Evolutionary conservation across 2,888 invertebrate species (phyloP), one percentile per base, ranked within the genome.

Genomic region (Pandemis cinnamomeana): DNA sequence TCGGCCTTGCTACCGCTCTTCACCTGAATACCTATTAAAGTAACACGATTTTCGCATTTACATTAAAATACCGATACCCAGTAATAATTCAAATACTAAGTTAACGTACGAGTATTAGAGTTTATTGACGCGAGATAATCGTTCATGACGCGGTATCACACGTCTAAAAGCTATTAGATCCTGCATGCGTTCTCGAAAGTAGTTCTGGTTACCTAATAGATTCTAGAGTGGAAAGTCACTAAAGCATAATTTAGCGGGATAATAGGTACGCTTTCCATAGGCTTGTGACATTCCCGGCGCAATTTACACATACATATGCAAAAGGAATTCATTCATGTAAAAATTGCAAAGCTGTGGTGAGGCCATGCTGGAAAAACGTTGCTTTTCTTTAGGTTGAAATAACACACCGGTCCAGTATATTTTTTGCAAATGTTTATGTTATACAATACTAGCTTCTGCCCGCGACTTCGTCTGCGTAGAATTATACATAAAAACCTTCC

Each of bases 91-190:
- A 15, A 20, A 8, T 55, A 6, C 53, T 55, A 55, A 55, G 53
- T 55, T 20, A 55, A 55, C 20, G 53, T 55, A 7, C 20, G 8
- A 36, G 27, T 2, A 61, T 69, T 69, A 41, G 69, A 69, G 15
- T 69, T 41, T 48, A 69, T 61, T 58, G 36, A 48, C 20, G 15
- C 11, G 15, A 11, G 15, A 27, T 58, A 60, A 46, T 46, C 68
- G 60, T 70, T 62, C 42, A 70, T 42, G 41, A 61, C 20, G 42
- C 42, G 41, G 15, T 48, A 48, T 62, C 20, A 51, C 42, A 69
- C 42, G 13, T 27, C 58, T 58, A 27, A 11, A 27, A 27, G 27
- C 58, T 58, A 58, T 27, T 58, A 58, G 27, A 27, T 58, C 58
- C 58, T 58, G 58, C 27, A 58, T 58, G 58, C 27, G 11, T 58